Evolutionary conservation across 2,797 vertebrate genomes (phyloP), one percentile per base, ranked within the genome.

Genomic region (Rousettus madagascariensis): DNA sequence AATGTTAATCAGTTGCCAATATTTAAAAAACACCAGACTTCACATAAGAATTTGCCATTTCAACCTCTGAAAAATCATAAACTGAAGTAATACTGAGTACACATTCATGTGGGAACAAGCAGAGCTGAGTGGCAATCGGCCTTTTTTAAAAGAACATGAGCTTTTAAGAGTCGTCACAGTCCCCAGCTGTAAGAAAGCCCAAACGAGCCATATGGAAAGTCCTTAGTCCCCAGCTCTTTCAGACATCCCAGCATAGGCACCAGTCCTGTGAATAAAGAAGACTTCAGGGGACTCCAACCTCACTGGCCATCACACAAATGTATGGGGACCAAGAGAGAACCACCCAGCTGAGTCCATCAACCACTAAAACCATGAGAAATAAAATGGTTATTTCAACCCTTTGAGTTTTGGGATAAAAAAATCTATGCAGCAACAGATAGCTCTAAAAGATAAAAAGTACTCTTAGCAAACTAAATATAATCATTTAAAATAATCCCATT

Each of bases 21-120:
- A 90, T 43, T 90, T 78, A 11, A 79, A 61, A 86, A 74, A 71
- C 57, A 87, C 10, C 46, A 66, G 15, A 71, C 30, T 87, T 79
- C 53, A 65, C 10, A 30, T 36, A 79, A 96, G 61, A 91, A 66
- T 74, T 93, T 78, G 53, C 90, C 59, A 78, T 84, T 95, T 74
- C 49, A 83, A 33, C 9, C 20, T 78, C 86, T 65, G 36, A 30
- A 87, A 96, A 86, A 71, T 74, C 65, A 87, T 41, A 68, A 71
- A 87, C 91, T 22, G 7, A 89, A 86, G 53, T 36, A 61, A 86
- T 51, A 51, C 15, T 53, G 63, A 65, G 46, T 11, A 30, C 4
- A 66, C 3, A 24, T 33, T 51, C 28, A 71, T 11, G n/a, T 26
- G 28, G 28, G 26, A 59, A 53, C 6, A 66, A 90, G 49, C 79